phyloP scores from a whole-genome alignment of 2,797 vertebrate genomes.

The Phataginus tetradactyla region DNA sequence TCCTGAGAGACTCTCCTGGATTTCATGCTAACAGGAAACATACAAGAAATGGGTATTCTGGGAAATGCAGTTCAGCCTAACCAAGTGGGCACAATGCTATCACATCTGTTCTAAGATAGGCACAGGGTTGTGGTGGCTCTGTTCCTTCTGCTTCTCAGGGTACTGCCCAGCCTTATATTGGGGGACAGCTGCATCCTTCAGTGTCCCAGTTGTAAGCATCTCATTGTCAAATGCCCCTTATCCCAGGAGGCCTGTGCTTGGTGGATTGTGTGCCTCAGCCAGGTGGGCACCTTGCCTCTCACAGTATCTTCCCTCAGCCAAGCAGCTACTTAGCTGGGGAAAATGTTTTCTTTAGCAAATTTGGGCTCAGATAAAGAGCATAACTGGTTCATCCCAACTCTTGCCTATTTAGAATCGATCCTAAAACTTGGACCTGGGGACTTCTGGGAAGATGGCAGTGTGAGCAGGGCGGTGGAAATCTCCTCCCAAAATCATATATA shows the following conservation, averaged over 20 bases:
- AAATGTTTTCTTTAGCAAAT: constrained; percentile 22
- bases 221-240: neutral
- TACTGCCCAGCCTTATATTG: neutral
- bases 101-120: neutral
- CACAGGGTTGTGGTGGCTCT: neutral
- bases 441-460: too few species aligned
- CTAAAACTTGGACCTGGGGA: neutral
- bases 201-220: neutral
- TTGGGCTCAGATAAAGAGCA: neutral
- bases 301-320: neutral
- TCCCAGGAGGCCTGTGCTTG: neutral
- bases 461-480: too few species aligned
- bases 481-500: too few species aligned
- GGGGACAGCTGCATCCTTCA: neutral
- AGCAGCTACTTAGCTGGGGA: neutral
- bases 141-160: neutral
- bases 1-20: neutral
- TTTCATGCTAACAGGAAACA: neutral
- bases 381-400: neutral
- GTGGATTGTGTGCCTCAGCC: neutral
- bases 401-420: neutral
- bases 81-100: neutral
- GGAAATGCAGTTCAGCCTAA: neutral
- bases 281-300: neutral
- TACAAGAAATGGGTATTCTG: neutral